Evolutionary conservation across 2,888 invertebrate species (phyloP), one percentile per base, ranked within the genome.

Genomic region (Dryococelus australis): DNA sequence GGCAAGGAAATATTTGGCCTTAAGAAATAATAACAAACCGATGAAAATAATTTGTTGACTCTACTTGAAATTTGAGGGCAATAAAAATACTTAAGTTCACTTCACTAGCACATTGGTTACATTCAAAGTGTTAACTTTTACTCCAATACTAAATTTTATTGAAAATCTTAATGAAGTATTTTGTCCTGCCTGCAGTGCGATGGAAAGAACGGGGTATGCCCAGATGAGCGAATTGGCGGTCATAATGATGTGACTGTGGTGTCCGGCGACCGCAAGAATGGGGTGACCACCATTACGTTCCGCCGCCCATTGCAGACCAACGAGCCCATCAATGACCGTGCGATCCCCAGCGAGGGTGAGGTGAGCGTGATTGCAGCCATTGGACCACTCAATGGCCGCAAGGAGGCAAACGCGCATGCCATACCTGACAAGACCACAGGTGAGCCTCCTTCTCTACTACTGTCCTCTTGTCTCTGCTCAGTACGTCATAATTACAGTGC

Each of bases 311-410:
- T 98, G 86, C 95, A 95, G 87, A 97, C 97, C 0, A 95, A 94
- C 89, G 97, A 97, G 90, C 94, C 96, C 0, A 93, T 94, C 65
- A 95, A 95, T 89, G 97, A 97, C 92, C 93, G 94, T 89, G 95
- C 96, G 89, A 95, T 97, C 86, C 94, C 96, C 0, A 93, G 94
- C 2, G 94, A 95, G 43, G 93, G 95, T 0, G 95, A 96, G 51
- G 95, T 96, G 43, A 96, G 96, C 43, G 96, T 98, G 6, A 97
- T 98, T 87, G 98, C 97, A 0, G 98, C 98, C 8, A 97, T 98
- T 90, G 98, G 98, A 0, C 96, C 96, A 0, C 93, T 98, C 51
- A 97, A 97, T 93, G 94, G 94, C 0, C 93, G 95, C 86, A 95
- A 95, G 90, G 97, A 98, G 91, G 97, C 98, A 9, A 97, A 97